These are phyloP conservation scores for Charanyca ferruginea DNA, from an alignment of 2,888 invertebrate genomes.

Conservation along the genomic window DNA sequence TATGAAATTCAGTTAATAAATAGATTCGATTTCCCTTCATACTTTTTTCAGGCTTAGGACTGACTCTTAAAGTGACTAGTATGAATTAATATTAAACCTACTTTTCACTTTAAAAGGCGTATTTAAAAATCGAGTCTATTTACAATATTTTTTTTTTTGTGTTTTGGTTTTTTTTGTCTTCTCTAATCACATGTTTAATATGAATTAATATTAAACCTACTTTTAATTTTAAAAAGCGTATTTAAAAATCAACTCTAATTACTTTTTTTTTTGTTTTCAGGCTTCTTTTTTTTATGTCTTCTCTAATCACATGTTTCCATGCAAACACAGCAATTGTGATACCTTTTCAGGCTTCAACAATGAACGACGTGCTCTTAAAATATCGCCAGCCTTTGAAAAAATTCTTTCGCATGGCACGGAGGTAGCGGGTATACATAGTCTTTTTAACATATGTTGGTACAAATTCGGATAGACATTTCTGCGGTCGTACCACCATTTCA, in stretches of 20 bases:
- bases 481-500: conserved; percentile 27
- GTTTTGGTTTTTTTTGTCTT: neutral
- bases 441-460: conserved; percentile 26
- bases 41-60: conserved; percentile 16
- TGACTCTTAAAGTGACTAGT: conserved; percentile 19
- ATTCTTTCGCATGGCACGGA: conserved; percentile 27
- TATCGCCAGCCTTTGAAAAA: conserved; percentile 26
- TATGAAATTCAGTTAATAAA: no score
- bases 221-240: no score
- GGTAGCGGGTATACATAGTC: conserved; percentile 24
- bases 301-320: conserved; percentile 17
- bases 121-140: conserved; percentile 20
- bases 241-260: conserved; percentile 6
- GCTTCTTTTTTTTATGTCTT: neutral
- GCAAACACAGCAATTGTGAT: conserved; percentile 24
- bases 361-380: conserved; percentile 21
- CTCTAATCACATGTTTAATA: conserved; percentile 12
- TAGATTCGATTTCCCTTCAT: conserved; percentile 7
- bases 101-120: conserved; percentile 20
- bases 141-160: conserved; percentile 3
- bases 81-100: conserved; percentile 25
- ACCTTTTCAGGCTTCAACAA: conserved; percentile 24
- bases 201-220: conserved; percentile 3
- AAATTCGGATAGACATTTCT: conserved; percentile 26
- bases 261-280: conserved; percentile 1